These are phyloP conservation scores for Microctonus brassicae DNA, from an alignment of 2,888 invertebrate species.

Conservation along the genomic window DNA sequence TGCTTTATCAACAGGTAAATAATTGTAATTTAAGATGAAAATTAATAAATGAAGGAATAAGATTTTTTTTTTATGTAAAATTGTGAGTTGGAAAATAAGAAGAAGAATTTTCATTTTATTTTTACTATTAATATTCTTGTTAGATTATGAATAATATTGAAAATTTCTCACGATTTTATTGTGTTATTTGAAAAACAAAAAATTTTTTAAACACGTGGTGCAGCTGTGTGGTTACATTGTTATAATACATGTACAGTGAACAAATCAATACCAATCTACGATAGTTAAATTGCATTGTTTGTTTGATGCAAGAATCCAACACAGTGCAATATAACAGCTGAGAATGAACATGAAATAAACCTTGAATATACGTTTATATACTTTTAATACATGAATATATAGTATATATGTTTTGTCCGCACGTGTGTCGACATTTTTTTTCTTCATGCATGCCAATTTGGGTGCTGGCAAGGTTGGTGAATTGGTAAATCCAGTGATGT, in stretches of 20 bases:
- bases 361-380: conserved; percentile 18
- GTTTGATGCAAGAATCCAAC: no score
- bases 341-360: conserved; percentile 1
- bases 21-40: neutral
- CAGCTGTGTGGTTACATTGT: conserved; percentile 21
- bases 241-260: neutral
- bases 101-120: no score
- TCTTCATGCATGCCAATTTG: conserved; percentile 9
- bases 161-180: neutral
- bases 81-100: no score
- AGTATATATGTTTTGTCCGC: neutral
- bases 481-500: neutral
- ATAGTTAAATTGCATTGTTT: no score
- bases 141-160: no score
- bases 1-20: conserved; percentile 85
- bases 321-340: neutral
- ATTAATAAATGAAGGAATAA: neutral
- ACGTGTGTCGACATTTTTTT: conserved; percentile 23
- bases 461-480: neutral
- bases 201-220: conserved; percentile 14
- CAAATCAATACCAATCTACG: conserved; percentile 19
- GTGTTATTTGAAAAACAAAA: neutral
- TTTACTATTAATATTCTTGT: no score
- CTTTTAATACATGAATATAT: no score
- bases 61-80: no score